Evolutionary conservation across 2,113 vertebrate genomes (phyloP).

Genomic region (Tupaia tana): DNA sequence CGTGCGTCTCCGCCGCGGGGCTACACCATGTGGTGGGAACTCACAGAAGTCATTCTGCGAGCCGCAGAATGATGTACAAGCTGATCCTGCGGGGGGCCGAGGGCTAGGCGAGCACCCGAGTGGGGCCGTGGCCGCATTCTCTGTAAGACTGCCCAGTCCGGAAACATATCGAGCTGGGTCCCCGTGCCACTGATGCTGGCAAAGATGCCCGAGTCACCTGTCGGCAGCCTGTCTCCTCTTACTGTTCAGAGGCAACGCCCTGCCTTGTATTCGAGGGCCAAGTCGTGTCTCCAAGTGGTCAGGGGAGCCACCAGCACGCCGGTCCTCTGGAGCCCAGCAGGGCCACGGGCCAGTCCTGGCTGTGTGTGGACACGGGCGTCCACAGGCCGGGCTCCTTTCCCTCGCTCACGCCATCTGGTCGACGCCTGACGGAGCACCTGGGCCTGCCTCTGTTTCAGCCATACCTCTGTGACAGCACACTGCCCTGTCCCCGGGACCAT

Average conservation of each 20-base stretch:
- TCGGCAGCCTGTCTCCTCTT: background rate
- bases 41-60: background rate
- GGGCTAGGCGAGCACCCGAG: background rate
- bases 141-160: background rate
- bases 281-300: background rate
- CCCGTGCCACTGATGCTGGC: background rate
- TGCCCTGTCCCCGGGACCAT: too few relatives aligned
- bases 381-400: background rate
- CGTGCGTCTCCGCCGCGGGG: too few relatives aligned
- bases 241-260: background rate
- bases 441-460: background rate
- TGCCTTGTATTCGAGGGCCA: background rate
- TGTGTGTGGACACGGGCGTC: background rate
- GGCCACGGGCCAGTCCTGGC: too few relatives aligned
- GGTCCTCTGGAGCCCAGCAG: background rate
- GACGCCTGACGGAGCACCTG: accelerated
- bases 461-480: background rate
- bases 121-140: background rate
- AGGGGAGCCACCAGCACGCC: too few relatives aligned
- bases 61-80: background rate
- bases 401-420: too few relatives aligned
- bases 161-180: background rate
- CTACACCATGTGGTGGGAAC: background rate
- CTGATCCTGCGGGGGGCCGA: background rate
- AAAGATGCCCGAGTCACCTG: background rate